Base-by-base conservation (phyloP, 2,797 vertebrate species). In the Sebastolobus alascanus region DNA sequence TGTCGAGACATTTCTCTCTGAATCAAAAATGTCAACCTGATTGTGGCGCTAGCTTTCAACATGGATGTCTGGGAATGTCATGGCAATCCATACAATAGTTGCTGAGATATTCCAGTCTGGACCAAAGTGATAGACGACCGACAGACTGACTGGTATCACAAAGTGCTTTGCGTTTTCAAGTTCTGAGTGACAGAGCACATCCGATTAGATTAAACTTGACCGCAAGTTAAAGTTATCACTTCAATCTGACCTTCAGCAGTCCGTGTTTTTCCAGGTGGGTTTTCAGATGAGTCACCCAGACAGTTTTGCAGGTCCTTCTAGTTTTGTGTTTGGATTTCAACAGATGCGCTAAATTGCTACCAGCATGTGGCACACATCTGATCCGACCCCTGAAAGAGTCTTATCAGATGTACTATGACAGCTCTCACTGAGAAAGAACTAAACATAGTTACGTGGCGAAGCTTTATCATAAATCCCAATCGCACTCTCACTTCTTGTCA, bases 251-350 rank as follows among this genome's bases (percentile, higher is more conserved):
- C 56, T 67, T 22, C 2, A 71, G 73, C 78, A 2, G 40, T 69
- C 40, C 3, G 8, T 85, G 87, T 91, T 91, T 84, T 86, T 81
- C 38, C 79, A 87, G 85, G 74, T 87, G 73, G 40, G 68, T 87
- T 69, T 83, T 83, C 4, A 20, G 75, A 86, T 84, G 87, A 92
- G 77, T 91, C 90, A 90, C 58, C 29, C 37, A 59, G 60, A 82
- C 18, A 27, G 33, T 84, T 91, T 79, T 65, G 50, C 75, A 77
- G 80, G 83, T 88, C 90, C 56, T 76, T 75, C 52, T 22, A 73
- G 75, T 82, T 83, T 82, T 81, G 63, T 68, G 46, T 71, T 85
- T 79, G 66, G 67, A 80, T 82, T 84, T 75, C 33, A 77, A 67
- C 76, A 73, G 63, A 83, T 73, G 37, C 40, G 59, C 56, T 27